These are phyloP conservation scores for Lamellibrachia columna DNA, from an alignment of 2,888 invertebrate genomes.

Conservation along the genomic window DNA sequence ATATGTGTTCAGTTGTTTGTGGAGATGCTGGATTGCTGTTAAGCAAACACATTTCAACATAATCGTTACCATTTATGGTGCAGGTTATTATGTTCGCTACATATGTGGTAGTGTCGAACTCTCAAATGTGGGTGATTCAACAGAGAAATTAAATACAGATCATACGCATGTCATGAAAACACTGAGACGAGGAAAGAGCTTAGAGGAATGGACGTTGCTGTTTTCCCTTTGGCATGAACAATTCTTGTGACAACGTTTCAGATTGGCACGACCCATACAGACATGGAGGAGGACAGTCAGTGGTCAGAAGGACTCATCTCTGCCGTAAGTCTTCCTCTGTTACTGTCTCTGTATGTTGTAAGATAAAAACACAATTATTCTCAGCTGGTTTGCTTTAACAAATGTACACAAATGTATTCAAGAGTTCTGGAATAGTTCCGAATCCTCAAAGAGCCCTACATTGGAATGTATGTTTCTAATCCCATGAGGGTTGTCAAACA, in stretches of 20 bases:
- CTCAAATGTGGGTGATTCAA: background rate
- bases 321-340: constrained; percentile 70
- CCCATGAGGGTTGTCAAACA: too few species aligned
- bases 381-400: too few species aligned
- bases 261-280: constrained; percentile 29
- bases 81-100: background rate
- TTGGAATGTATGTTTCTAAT: too few species aligned
- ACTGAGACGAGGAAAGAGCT: background rate
- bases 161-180: background rate
- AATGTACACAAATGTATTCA: too few species aligned
- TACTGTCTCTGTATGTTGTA: background rate
- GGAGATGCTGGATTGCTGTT: too few species aligned
- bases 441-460: too few species aligned
- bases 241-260: background rate
- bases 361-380: background rate
- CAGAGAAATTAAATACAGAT: background rate
- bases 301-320: constrained; percentile 98
- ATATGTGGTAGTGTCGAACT: background rate
- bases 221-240: background rate
- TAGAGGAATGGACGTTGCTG: background rate
- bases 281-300: constrained; percentile 79
- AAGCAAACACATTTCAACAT: too few species aligned
- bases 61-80: background rate
- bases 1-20: too few species aligned
- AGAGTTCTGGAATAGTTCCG: too few species aligned